Evolutionary conservation across 2,888 invertebrate genomes (phyloP).

Genomic region (Serripes groenlandicus): DNA sequence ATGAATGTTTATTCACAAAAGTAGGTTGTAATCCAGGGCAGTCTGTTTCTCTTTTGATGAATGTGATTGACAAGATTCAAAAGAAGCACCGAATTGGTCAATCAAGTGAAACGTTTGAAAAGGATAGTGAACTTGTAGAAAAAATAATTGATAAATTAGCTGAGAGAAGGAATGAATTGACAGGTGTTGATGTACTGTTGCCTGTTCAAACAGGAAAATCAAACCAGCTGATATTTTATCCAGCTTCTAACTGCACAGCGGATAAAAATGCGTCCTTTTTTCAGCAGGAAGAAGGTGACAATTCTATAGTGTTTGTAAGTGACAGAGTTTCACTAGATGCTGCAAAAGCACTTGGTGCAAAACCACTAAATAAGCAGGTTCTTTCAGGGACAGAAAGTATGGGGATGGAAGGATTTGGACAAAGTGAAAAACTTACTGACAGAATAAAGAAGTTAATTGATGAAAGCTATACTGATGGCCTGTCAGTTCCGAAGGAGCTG

Average conservation of each 20-base stretch:
- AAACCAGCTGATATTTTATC: conserved; percentile 15
- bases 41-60: no score
- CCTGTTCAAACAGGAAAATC: conserved; percentile 39
- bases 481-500: conserved; percentile 82
- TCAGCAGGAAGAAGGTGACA: conserved; percentile 50
- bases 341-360: conserved; percentile 77
- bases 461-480: conserved; percentile 80
- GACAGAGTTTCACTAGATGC: conserved; percentile 66
- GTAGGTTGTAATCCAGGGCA: conserved; percentile 3
- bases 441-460: conserved; percentile 73
- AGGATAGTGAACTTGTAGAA: conserved; percentile 52
- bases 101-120: neutral
- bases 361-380: conserved; percentile 72
- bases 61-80: conserved; percentile 50
- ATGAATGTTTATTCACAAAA: neutral
- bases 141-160: conserved; percentile 55
- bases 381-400: conserved; percentile 68
- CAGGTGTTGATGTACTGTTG: conserved; percentile 32
- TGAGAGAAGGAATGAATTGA: conserved; percentile 7
- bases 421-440: conserved; percentile 78
- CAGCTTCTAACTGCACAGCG: conserved; percentile 50
- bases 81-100: conserved; percentile 12
- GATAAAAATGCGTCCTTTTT: conserved; percentile 46
- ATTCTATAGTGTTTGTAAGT: conserved; percentile 69
- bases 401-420: conserved; percentile 75